These are phyloP conservation scores for Cephus sareptanus DNA, from an alignment of 2,888 invertebrate genomes.

Conservation along the genomic window DNA sequence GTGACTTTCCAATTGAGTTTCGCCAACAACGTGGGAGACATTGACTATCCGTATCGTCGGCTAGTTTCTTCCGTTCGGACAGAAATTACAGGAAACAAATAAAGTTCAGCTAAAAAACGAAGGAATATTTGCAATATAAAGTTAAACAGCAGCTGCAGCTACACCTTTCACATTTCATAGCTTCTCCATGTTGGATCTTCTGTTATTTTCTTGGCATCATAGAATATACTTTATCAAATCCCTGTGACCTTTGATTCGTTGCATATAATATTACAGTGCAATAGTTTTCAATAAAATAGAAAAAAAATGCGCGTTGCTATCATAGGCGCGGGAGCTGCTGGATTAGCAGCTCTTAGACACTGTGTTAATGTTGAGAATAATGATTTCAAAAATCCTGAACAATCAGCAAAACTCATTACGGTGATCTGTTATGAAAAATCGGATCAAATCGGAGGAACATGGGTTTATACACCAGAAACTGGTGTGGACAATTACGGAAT, in stretches of 20 bases:
- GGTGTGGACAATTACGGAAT: slow-evolving; percentile 82
- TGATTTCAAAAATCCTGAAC: slow-evolving; percentile 55
- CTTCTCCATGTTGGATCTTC: background rate
- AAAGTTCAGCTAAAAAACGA: background rate
- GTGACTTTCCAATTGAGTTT: background rate
- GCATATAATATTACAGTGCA: background rate
- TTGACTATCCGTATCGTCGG: background rate
- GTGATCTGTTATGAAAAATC: slow-evolving; percentile 83
- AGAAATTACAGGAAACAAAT: background rate
- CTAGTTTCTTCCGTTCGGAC: background rate
- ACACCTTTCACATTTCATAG: background rate
- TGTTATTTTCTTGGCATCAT: background rate
- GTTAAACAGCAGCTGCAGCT: background rate
- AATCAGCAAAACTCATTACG: slow-evolving; percentile 42
- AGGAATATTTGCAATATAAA: background rate
- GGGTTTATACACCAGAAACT: slow-evolving; percentile 85
- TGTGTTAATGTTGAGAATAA: slow-evolving; percentile 65
- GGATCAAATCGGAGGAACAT: slow-evolving; percentile 85
- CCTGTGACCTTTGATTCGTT: background rate
- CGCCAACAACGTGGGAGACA: background rate
- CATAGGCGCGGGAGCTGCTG: slow-evolving; percentile 92
- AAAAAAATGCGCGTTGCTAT: slow-evolving; percentile 72
- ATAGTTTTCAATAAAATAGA: background rate
- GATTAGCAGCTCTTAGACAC: slow-evolving; percentile 82
- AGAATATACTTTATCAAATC: background rate